A percentile compares a stretch with the other conserved stretches of the same genome.
Evolutionary conservation across 2,888 invertebrate genomes (phyloP).

Genomic region (Eupithecia pulchellata): DNA sequence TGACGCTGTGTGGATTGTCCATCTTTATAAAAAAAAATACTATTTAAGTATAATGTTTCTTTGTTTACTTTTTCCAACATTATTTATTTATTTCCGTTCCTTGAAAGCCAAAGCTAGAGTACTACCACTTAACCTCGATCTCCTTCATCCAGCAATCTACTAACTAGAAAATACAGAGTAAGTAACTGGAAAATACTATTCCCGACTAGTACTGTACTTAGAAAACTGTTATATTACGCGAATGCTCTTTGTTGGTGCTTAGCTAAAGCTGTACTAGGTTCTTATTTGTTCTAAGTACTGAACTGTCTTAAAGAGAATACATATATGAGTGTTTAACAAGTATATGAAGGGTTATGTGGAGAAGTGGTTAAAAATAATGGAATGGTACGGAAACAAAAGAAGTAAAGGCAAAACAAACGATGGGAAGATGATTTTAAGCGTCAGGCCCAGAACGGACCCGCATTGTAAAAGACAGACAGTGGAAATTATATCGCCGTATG

Average conservation of each 20-base stretch:
- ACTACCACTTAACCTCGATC: not conserved
- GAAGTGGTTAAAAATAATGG: no score
- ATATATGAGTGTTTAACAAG: not conserved
- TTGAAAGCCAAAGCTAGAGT: not conserved
- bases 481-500: no score
- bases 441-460: no score
- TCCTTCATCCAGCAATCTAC: not conserved
- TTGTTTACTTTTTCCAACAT: not conserved
- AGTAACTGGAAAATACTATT: constrained; percentile 11
- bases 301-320: constrained; percentile 9
- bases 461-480: no score
- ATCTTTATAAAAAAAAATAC: no score
- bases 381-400: no score
- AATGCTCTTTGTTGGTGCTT: constrained; percentile 21
- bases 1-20: no score
- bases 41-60: no score
- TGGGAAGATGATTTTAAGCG: no score
- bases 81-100: not conserved
- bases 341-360: no score
- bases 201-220: not conserved
- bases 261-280: constrained; percentile 17
- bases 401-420: no score
- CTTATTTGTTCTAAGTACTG: constrained; percentile 14
- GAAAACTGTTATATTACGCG: constrained; percentile 19
- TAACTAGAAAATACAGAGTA: constrained; percentile 6